Evolutionary conservation across 1,140 invertebrate genomes (phyloP).

Genomic region (Paralvinella palmiformis): DNA sequence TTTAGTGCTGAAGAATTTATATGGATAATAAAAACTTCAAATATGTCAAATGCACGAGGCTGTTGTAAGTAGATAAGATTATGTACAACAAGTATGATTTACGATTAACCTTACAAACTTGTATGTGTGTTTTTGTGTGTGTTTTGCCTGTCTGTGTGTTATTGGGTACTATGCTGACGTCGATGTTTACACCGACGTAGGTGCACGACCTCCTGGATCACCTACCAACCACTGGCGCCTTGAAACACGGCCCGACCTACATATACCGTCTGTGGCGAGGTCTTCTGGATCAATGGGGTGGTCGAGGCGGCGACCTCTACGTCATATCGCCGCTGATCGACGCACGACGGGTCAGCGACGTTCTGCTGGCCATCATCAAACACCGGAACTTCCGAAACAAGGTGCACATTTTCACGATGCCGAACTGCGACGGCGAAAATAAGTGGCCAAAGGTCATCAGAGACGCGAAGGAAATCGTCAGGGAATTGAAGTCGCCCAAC

Average conservation of each 20-base stretch:
- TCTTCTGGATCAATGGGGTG: conserved; percentile 8
- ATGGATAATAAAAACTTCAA: too few species aligned
- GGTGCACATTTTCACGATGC: conserved; percentile 3
- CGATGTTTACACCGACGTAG: too few species aligned
- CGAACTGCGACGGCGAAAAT: conserved; percentile 7
- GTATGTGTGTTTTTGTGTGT: too few species aligned
- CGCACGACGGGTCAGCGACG: conserved; percentile 6
- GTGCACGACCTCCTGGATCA: not conserved
- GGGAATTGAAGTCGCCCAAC: conserved; percentile 6
- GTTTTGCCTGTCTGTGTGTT: too few species aligned
- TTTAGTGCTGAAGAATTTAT: too few species aligned
- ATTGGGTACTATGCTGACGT: too few species aligned
- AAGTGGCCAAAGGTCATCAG: conserved; percentile 8
- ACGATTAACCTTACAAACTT: too few species aligned
- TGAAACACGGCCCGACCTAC: conserved; percentile 11
- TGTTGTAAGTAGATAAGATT: too few species aligned
- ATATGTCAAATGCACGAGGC: too few species aligned
- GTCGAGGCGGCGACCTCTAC: conserved; percentile 2
- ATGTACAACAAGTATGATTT: too few species aligned
- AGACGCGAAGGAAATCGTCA: conserved; percentile 6
- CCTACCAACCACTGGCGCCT: conserved; percentile 9
- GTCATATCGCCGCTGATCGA: conserved; percentile 7
- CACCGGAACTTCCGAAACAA: not conserved
- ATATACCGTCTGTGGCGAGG: conserved; percentile 11
- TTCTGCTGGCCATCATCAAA: conserved; percentile 8